Conservation (phyloP, 2,888 invertebrate genomes). For the Plagodis pulveraria region DNA sequence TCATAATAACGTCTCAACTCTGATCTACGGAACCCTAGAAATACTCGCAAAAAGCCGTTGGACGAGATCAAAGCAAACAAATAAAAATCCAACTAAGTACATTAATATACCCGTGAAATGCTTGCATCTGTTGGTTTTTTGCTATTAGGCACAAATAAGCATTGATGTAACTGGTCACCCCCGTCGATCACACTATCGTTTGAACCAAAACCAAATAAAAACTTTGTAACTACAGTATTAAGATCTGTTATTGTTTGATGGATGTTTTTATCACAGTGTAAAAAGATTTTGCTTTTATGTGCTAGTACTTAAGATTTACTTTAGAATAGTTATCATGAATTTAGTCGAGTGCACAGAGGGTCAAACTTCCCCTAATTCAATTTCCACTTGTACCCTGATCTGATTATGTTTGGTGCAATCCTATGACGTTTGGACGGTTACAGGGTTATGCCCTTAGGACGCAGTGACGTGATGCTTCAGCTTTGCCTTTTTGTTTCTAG, state of each 20-base stretch:
- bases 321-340: constrained; percentile 18
- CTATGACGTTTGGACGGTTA: constrained; percentile 57
- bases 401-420: constrained; percentile 71
- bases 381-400: constrained; percentile 76
- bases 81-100: constrained; percentile 80
- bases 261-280: not conserved
- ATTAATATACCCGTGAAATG: constrained; percentile 84
- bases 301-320: constrained; percentile 20
- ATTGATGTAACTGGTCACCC: constrained; percentile 72
- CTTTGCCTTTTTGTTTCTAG: constrained; percentile 17
- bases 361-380: constrained; percentile 77
- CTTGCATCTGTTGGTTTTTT: constrained; percentile 83
- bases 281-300: constrained; percentile 11
- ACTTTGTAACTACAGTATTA: constrained; percentile 7
- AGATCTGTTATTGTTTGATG: constrained; percentile 3
- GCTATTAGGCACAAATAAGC: constrained; percentile 82
- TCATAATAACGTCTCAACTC: not conserved
- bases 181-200: constrained; percentile 38
- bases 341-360: constrained; percentile 54
- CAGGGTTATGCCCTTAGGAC: constrained; percentile 48
- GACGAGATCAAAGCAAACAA: constrained; percentile 75
- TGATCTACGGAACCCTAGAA: constrained; percentile 27
- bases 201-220: constrained; percentile 17
- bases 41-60: constrained; percentile 47
- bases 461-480: constrained; percentile 40